phyloP scores from a whole-genome alignment of 1,140 invertebrate genomes.

The Brachionus rubens region DNA sequence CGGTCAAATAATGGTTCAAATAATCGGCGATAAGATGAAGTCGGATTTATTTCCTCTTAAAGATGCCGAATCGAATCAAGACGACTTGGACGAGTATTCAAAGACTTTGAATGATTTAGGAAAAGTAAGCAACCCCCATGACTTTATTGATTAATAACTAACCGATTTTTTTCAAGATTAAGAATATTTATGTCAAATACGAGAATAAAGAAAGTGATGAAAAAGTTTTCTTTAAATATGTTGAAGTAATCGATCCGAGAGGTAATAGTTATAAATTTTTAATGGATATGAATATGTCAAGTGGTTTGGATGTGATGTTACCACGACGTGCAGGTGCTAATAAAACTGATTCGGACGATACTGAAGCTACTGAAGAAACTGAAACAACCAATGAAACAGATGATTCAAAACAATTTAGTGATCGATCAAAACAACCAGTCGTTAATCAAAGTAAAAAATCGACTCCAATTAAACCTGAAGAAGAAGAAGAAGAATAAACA shows the following conservation, averaged over 20 bases:
- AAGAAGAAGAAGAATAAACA: not conserved
- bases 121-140: not conserved
- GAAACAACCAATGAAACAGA: not conserved
- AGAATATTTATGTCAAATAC: constrained; percentile 19
- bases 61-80: constrained; percentile 6
- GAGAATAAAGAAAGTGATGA: constrained; percentile 10
- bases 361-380: constrained; percentile 17
- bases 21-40: not conserved
- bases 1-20: constrained; percentile 28
- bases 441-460: not conserved
- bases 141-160: too few relatives aligned
- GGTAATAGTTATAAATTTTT: constrained; percentile 34
- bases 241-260: constrained; percentile 41
- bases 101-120: constrained; percentile 10
- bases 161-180: not conserved
- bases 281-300: not conserved
- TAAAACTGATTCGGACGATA: not conserved
- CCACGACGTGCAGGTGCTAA: not conserved
- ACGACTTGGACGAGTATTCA: constrained; percentile 10
- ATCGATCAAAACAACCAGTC: not conserved
- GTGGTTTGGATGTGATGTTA: not conserved
- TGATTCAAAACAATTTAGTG: not conserved
- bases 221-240: not conserved
- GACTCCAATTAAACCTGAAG: not conserved
- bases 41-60: constrained; percentile 25